Conservation (phyloP, 1,140 invertebrate genomes). For the Manduca sexta region DNA sequence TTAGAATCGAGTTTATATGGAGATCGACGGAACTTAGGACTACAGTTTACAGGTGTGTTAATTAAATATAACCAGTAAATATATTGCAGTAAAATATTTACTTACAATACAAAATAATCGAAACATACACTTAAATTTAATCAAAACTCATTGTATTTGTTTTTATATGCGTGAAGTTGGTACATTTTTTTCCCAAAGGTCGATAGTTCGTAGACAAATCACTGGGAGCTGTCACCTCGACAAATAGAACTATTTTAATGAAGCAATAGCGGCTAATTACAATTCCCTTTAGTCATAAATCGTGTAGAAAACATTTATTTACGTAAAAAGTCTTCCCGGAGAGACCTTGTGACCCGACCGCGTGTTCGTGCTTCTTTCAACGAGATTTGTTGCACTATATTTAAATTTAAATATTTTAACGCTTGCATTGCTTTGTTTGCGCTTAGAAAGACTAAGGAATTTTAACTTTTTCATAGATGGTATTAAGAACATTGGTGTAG, state of each 20-base stretch:
- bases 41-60: no score
- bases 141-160: neutral
- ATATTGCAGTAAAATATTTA: no score
- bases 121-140: neutral
- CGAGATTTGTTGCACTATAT: no score
- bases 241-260: constrained; percentile 68
- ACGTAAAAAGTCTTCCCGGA: constrained; percentile 45
- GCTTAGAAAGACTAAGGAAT: no score
- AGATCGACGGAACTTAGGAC: no score
- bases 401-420: no score
- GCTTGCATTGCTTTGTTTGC: no score
- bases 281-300: constrained; percentile 54
- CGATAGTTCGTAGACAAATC: constrained; percentile 49
- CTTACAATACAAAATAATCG: neutral
- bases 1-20: neutral
- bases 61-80: no score
- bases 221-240: constrained; percentile 41
- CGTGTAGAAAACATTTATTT: constrained; percentile 25
- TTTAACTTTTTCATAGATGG: no score
- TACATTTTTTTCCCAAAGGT: constrained; percentile 23
- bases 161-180: neutral
- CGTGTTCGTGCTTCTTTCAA: neutral
- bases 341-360: constrained; percentile 35
- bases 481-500: no score
- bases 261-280: constrained; percentile 51